A percentile compares a stretch with the other conserved stretches of the same genome.
These are phyloP conservation scores for Drosophila quinaria DNA, from an alignment of 2,888 invertebrate species.

Conservation along the genomic window DNA sequence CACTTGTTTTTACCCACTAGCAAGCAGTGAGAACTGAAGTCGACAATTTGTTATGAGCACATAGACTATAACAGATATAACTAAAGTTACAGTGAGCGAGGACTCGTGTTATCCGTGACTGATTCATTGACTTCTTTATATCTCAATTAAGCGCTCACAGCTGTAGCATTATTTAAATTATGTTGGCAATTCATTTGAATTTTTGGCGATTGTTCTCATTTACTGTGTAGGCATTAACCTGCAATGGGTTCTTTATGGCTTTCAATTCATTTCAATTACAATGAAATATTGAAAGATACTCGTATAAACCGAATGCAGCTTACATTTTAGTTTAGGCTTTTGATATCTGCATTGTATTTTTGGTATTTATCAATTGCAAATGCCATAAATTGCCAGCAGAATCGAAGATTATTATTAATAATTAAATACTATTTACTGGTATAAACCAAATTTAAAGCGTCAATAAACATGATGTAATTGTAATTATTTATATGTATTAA, in stretches of 20 bases:
- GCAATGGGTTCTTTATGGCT: slow-evolving; percentile 3
- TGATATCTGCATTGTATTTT: neutral
- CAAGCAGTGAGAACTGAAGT: no score
- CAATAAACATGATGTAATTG: neutral
- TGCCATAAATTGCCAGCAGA: neutral
- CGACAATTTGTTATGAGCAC: no score
- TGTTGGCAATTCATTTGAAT: neutral
- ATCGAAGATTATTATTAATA: neutral
- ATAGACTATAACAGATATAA: no score
- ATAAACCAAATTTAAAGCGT: neutral
- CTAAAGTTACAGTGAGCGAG: neutral
- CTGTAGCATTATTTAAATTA: neutral
- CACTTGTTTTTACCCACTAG: no score
- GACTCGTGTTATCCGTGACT: neutral
- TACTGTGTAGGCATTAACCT: neutral
- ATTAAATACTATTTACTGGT: neutral
- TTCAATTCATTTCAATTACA: slow-evolving; percentile 13
- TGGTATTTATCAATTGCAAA: neutral
- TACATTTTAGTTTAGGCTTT: neutral
- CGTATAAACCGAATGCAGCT: slow-evolving; percentile 9
- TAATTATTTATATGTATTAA: neutral
- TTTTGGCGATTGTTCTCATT: neutral
- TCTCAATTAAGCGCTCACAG: neutral
- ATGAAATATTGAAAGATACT: slow-evolving; percentile 11
- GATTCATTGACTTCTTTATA: neutral